These are phyloP conservation scores for Gavialis gangeticus DNA, from an alignment of 2,113 vertebrate genomes.

Conservation along the genomic window DNA sequence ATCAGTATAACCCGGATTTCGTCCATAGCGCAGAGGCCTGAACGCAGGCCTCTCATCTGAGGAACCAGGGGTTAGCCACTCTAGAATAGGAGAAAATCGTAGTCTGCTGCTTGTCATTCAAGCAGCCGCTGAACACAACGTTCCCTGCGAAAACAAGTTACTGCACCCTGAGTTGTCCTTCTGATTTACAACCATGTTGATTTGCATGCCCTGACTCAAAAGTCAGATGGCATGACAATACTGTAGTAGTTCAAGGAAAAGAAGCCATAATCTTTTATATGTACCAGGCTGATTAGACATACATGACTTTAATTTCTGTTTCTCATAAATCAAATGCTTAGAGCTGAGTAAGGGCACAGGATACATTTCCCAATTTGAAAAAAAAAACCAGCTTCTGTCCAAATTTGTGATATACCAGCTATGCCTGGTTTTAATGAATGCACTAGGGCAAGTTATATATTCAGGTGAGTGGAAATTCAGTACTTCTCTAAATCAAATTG, in stretches of 20 bases:
- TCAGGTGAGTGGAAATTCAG: background rate
- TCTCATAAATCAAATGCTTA: constrained; percentile 31
- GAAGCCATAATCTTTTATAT: background rate
- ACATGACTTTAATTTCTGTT: constrained; percentile 32
- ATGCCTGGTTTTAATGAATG: background rate
- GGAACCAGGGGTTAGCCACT: background rate
- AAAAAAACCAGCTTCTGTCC: fast-evolving
- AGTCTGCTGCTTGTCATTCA: too few relatives aligned
- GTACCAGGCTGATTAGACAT: background rate
- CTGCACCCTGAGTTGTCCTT: constrained; percentile 69
- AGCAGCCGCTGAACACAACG: constrained; percentile 42
- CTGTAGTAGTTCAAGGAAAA: constrained; percentile 45
- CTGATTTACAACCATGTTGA: constrained; percentile 63
- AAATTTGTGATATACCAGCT: background rate
- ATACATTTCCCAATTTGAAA: background rate
- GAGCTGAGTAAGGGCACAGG: constrained; percentile 9
- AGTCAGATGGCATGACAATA: constrained; percentile 50
- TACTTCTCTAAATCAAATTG: background rate
- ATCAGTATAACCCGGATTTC: background rate
- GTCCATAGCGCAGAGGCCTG: background rate
- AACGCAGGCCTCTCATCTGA: background rate
- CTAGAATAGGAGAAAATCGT: constrained; percentile 3
- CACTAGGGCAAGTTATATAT: background rate
- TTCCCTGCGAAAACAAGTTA: constrained; percentile 63
- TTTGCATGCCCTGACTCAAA: constrained; percentile 59